These are phyloP conservation scores for Penaeus chinensis DNA, from an alignment of 1,140 invertebrate species.

Conservation along the genomic window DNA sequence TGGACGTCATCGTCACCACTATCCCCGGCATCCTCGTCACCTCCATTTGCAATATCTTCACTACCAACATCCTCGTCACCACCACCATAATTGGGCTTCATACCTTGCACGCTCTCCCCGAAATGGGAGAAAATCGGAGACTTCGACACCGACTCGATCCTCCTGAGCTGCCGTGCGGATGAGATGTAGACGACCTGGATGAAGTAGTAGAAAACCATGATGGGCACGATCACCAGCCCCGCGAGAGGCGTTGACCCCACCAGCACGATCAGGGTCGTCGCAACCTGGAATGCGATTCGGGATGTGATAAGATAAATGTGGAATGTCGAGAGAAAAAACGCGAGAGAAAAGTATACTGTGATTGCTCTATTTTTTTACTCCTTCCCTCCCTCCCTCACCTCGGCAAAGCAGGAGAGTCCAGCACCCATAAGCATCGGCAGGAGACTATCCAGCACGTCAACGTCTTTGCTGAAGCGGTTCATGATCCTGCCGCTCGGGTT, in stretches of 20 bases:
- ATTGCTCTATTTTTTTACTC: too few relatives aligned
- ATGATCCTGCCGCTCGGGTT: constrained; percentile 78
- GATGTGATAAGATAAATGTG: too few relatives aligned
- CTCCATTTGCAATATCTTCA: too few relatives aligned
- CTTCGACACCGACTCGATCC: constrained; percentile 42
- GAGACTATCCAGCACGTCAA: constrained; percentile 68
- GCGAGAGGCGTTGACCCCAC: constrained; percentile 25
- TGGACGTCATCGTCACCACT: too few relatives aligned
- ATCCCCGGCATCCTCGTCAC: too few relatives aligned
- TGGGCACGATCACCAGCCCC: constrained; percentile 34
- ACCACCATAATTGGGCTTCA: too few relatives aligned
- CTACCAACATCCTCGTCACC: too few relatives aligned
- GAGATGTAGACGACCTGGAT: constrained; percentile 54
- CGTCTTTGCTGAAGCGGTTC: constrained; percentile 71
- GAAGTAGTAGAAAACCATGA: constrained; percentile 43
- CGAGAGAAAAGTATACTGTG: too few relatives aligned
- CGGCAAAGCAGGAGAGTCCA: too few relatives aligned
- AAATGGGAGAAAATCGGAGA: constrained; percentile 60
- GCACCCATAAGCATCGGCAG: constrained; percentile 63
- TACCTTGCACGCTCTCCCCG: constrained; percentile 45
- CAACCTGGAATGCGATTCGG: background rate
- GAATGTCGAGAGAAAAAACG: too few relatives aligned
- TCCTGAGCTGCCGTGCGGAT: constrained; percentile 47
- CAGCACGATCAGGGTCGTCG: constrained; percentile 40
- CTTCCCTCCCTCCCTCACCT: too few relatives aligned